A percentile compares a stretch with the other conserved stretches of the same genome.
Evolutionary conservation across 2,888 invertebrate genomes (phyloP).

Genomic region (Digitonthophagus gazella): DNA sequence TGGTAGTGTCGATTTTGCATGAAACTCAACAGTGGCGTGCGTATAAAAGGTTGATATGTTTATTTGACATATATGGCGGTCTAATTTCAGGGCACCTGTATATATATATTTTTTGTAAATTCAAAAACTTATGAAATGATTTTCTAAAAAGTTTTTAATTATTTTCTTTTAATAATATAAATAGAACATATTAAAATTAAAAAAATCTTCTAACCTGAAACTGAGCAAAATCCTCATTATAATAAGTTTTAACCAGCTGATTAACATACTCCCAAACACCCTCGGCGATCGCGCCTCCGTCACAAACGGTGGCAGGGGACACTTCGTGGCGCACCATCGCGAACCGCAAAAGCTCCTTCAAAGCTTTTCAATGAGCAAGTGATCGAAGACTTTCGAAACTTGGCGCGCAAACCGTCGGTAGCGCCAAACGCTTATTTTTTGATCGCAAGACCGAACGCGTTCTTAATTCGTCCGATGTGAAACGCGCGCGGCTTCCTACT

Average conservation of each 20-base stretch:
- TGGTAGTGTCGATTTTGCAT: no score
- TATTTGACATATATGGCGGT: no score
- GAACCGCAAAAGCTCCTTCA: background rate
- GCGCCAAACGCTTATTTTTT: no score
- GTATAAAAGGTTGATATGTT: no score
- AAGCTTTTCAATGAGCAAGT: background rate
- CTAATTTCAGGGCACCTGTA: no score
- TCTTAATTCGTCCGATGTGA: background rate
- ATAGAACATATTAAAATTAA: background rate
- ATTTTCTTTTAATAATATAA: background rate
- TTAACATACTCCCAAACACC: slow-evolving; percentile 68
- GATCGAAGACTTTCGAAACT: background rate
- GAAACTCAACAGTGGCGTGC: no score
- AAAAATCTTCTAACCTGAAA: slow-evolving; percentile 29
- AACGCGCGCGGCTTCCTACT: slow-evolving; percentile 1
- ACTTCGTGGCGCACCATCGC: slow-evolving; percentile 49
- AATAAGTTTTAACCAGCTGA: slow-evolving; percentile 62
- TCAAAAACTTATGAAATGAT: background rate
- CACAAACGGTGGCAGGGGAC: slow-evolving; percentile 52
- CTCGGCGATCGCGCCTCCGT: slow-evolving; percentile 57
- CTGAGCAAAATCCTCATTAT: slow-evolving; percentile 36
- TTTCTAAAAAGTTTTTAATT: background rate
- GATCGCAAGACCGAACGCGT: background rate
- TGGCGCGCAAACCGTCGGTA: no score
- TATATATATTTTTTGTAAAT: no score